Base-by-base conservation (phyloP, 2,888 invertebrate genomes). In the Epinotia nisella region DNA sequence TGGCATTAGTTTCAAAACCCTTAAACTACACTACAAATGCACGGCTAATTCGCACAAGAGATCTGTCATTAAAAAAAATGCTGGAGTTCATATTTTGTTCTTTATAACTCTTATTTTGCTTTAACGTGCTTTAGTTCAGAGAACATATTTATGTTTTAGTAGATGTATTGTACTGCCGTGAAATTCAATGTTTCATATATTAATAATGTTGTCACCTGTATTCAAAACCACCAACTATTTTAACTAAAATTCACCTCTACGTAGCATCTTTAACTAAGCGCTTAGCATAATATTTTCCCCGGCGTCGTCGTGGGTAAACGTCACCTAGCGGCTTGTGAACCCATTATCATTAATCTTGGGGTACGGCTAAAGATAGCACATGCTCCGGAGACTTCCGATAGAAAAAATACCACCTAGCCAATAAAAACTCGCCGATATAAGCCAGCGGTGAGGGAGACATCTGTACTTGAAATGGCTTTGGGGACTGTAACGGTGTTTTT, bases 321-420 rank as follows among this genome's bases (percentile, higher is more conserved):
- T 88, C 89, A 88, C 87, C 87, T 87, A 84, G 79, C 82, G 84
- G 84, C 85, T 85, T 80, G 83, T 82, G 88, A 88, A 85, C 87
- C 87, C 87, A 89, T 90, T 90, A 90, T 84, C 90, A 90, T 91
- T 91, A 87, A 89, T 90, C 90, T 89, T 87, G 84, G 81, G 85
- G 81, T 83, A 79, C 81, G 83, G 84, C 83, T 85, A 82, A 87
- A 88, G 89, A 90, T 90, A 89, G 74, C 75, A 75, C 74, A 89
- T 89, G 88, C 88, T 85, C 85, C 78, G 81, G 80, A 84, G 83
- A 82, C 84, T 85, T 82, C 80, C 82, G 83, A 84, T 86, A 86
- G 78, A 85, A 89, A 90, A 90, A 89, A 89, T 85, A 87, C 85
- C 86, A 86, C 82, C 82, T 74, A 71, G 81, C 81, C 80, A 77